phyloP scores from a whole-genome alignment of 1,140 invertebrate species.

The Pachypsylla venusta region DNA sequence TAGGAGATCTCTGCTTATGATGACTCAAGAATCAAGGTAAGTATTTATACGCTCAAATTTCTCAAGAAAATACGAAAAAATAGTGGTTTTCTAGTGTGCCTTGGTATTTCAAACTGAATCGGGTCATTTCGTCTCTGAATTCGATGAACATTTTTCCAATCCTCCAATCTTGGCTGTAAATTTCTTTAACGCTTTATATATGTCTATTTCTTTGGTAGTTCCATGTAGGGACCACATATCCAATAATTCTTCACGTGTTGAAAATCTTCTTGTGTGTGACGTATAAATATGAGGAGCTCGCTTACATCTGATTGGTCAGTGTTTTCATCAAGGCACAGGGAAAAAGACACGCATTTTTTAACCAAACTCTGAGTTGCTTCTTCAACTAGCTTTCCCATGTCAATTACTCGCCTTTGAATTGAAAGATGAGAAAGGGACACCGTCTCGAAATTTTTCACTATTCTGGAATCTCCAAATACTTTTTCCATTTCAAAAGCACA shows the following conservation, averaged over 20 bases:
- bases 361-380: constrained; percentile 17
- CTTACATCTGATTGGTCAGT: constrained; percentile 21
- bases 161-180: constrained; percentile 17
- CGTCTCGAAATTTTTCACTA: constrained; percentile 12
- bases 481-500: too few species aligned
- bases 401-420: constrained; percentile 10
- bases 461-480: constrained; percentile 16
- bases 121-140: background rate
- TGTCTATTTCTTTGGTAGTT: constrained; percentile 21
- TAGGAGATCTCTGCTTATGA: constrained; percentile 61
- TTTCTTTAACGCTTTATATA: constrained; percentile 22
- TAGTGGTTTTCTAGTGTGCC: background rate
- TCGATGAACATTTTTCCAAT: constrained; percentile 22
- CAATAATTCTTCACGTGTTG: constrained; percentile 21
- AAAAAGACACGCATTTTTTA: constrained; percentile 21
- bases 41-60: constrained; percentile 14
- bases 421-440: constrained; percentile 13
- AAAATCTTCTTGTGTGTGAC: constrained; percentile 21
- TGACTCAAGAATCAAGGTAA: constrained; percentile 63
- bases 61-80: too few species aligned
- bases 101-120: background rate
- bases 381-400: constrained; percentile 19
- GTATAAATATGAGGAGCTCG: constrained; percentile 22
- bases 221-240: constrained; percentile 20
- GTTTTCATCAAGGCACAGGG: constrained; percentile 22